Evolutionary conservation across 2,888 invertebrate species (phyloP).

Genomic region (Hylaea fasciaria): DNA sequence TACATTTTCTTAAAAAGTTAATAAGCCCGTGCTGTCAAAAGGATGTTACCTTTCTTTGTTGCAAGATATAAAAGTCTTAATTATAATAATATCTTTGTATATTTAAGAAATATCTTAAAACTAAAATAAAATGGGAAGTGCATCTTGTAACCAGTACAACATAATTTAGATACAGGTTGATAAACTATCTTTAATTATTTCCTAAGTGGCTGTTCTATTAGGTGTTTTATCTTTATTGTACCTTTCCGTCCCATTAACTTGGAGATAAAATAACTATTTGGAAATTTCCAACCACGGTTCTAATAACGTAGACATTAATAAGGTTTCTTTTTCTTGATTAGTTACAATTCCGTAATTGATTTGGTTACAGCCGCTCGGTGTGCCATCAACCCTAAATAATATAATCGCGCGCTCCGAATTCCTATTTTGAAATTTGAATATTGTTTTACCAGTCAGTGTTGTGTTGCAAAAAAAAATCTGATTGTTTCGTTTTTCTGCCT

Average conservation of each 20-base stretch:
- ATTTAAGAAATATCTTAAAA: too few relatives aligned
- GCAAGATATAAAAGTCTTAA: too few relatives aligned
- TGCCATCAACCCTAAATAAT: slow-evolving; percentile 1
- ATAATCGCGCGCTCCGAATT: neutral
- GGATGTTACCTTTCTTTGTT: too few relatives aligned
- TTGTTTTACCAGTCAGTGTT: neutral
- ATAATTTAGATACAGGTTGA: slow-evolving; percentile 48
- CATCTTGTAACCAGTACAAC: slow-evolving; percentile 25
- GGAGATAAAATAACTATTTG: slow-evolving; percentile 69
- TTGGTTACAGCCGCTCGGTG: neutral
- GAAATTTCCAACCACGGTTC: slow-evolving; percentile 62
- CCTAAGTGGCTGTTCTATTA: slow-evolving; percentile 69
- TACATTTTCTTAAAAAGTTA: too few relatives aligned
- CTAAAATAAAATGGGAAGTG: neutral
- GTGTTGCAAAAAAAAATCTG: neutral
- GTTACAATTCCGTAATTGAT: neutral
- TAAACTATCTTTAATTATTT: slow-evolving; percentile 61
- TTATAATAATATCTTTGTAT: too few relatives aligned
- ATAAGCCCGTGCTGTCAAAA: too few relatives aligned
- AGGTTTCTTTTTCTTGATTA: neutral
- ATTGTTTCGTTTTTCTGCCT: neutral
- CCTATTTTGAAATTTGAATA: too few relatives aligned
- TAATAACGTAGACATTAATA: neutral
- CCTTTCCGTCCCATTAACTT: slow-evolving; percentile 66
- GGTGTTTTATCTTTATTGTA: slow-evolving; percentile 60